A percentile compares a stretch with the other conserved stretches of the same genome.
These are phyloP conservation scores for Oscheius sp. DNA, from an alignment of 2,888 invertebrate genomes.

Conservation along the genomic window DNA sequence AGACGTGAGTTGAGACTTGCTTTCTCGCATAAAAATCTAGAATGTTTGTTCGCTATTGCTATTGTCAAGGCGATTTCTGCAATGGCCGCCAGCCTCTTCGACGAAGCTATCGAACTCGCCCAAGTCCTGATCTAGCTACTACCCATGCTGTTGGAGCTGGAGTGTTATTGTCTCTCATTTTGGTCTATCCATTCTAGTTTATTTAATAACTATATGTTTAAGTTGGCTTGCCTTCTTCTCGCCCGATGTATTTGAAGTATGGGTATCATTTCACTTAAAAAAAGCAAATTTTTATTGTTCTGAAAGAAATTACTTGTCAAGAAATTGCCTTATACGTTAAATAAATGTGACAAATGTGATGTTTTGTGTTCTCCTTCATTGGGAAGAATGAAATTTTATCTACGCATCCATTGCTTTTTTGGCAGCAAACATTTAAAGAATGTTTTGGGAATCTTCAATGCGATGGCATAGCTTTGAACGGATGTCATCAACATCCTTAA, in stretches of 20 bases:
- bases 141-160: no score
- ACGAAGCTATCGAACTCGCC: not conserved
- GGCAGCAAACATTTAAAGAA: not conserved
- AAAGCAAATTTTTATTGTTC: no score
- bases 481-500: not conserved
- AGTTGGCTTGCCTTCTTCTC: not conserved
- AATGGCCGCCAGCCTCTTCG: slow-evolving; percentile 20
- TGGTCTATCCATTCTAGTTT: no score
- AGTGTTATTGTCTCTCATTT: no score
- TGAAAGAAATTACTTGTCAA: no score
- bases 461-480: slow-evolving; percentile 19
- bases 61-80: slow-evolving; percentile 29
- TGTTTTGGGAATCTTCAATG: not conserved
- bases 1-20: not conserved
- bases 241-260: not conserved
- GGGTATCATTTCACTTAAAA: no score
- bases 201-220: no score
- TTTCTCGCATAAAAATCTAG: not conserved
- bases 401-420: no score
- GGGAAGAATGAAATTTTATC: not conserved
- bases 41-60: slow-evolving; percentile 16
- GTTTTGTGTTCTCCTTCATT: no score
- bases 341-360: no score
- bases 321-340: no score
- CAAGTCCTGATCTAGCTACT: not conserved